Base-by-base conservation (phyloP, 2,888 invertebrate genomes). In the Cremastinae sp. region DNA sequence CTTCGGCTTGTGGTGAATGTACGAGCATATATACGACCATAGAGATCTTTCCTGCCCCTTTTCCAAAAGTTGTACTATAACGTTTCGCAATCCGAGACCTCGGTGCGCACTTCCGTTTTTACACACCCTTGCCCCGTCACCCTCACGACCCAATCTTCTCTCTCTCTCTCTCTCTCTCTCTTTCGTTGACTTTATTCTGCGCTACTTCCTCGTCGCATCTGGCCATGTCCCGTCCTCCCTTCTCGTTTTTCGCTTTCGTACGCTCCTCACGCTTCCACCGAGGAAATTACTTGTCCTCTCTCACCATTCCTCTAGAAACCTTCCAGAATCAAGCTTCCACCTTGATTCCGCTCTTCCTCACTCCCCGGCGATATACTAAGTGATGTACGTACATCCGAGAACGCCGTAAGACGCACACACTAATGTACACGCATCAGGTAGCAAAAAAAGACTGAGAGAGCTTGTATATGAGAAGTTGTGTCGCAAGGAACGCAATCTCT, bases 231-330 rank as follows among this genome's bases (percentile, higher is more conserved):
- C 38, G 20, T 14, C 14, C 51, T 28, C 43, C 65, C 54, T 36
- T 41, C 72, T 76, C 76, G 61, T 73, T 78, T 82, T 80, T 79
- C 81, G 82, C 84, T 85, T 86, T 83, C 83, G 86, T 84, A 89
- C 87, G 87, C 89, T 84, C 70, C 88, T 88, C 89, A 89, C 88
- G 89, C 87, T 84, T 86, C 83, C 77, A 80, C 84, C 86, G 80
- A 89, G 89, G 89, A 89, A 89, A 89, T 89, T 89, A 89, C 89
- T 88, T 88, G 88, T 86, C 87, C 87, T 85, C 85, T 75, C 75
- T 75, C 79, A 68, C 68, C 74, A 49, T 61, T 9, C 54, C 61
- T 59, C 71, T 68, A 47, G 51, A 59, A 47, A 56, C 64, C 68
- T 61, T 79, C 68, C 78, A 69, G 59, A 62, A 69, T 41, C 69